Percentiles rank a stretch among this genome's conserved stretches.
phyloP scores from a whole-genome alignment of 1,140 invertebrate species.

The Drosophila repletoides region DNA sequence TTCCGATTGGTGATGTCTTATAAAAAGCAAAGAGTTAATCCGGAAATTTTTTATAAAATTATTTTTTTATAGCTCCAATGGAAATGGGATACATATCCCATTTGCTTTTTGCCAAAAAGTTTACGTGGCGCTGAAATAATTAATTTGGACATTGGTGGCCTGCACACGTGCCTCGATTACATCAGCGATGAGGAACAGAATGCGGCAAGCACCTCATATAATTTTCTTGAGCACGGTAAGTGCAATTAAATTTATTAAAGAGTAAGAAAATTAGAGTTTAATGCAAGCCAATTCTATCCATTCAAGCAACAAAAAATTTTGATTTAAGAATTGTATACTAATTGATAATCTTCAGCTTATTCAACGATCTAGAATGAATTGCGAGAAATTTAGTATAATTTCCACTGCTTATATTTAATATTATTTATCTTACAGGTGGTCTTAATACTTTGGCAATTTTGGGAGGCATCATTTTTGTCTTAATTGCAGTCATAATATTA shows the following conservation, averaged over 20 bases:
- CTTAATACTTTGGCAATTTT: slow-evolving; percentile 81
- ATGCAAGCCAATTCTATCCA: background rate
- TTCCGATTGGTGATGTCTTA: slow-evolving; percentile 43
- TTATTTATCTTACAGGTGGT: slow-evolving; percentile 55
- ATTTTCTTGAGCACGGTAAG: slow-evolving; percentile 81
- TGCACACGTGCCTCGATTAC: slow-evolving; percentile 78
- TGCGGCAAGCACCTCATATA: slow-evolving; percentile 82
- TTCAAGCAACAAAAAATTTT: background rate
- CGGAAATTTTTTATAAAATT: background rate
- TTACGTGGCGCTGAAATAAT: slow-evolving; percentile 79
- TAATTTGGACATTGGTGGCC: slow-evolving; percentile 71
- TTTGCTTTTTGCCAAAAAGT: slow-evolving; percentile 79
- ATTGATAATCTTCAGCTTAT: too few relatives aligned
- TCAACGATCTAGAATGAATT: too few relatives aligned
- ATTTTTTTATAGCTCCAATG: slow-evolving; percentile 61
- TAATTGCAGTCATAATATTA: slow-evolving; percentile 81
- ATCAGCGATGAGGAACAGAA: slow-evolving; percentile 81
- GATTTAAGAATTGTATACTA: background rate
- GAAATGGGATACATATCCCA: slow-evolving; percentile 80
- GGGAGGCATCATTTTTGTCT: slow-evolving; percentile 81
- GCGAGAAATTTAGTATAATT: too few relatives aligned
- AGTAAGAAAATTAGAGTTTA: background rate
- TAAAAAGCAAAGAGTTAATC: background rate
- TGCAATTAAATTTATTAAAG: background rate
- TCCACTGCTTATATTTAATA: background rate